Percentiles rank a stretch among this genome's conserved stretches.
These are phyloP conservation scores for Anoplolepis gracilipes DNA, from an alignment of 1,140 invertebrate species.

Conservation along the genomic window DNA sequence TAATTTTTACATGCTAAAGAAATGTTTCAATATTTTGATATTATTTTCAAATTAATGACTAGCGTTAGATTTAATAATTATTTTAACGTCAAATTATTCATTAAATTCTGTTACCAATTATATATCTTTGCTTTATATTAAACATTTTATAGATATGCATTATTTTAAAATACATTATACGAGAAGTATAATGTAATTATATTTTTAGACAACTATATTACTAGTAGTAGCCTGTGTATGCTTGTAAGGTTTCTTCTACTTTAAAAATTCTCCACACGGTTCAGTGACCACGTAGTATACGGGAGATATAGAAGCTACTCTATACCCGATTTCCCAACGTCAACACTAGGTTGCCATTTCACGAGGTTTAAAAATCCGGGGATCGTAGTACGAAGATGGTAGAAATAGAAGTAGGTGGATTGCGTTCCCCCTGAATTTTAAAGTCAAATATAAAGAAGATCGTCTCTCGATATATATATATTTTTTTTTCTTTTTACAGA, in stretches of 20 bases:
- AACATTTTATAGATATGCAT: slow-evolving; percentile 20
- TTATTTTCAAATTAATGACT: neutral
- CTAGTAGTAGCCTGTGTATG: neutral
- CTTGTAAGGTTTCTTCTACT: slow-evolving; percentile 52
- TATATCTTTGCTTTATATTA: neutral
- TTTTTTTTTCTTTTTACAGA: neutral
- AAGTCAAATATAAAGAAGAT: slow-evolving; percentile 1
- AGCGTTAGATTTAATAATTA: neutral
- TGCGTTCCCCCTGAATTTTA: slow-evolving; percentile 2
- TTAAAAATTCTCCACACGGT: slow-evolving; percentile 57
- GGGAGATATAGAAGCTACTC: slow-evolving; percentile 54
- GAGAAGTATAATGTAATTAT: slow-evolving; percentile 12
- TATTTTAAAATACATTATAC: neutral
- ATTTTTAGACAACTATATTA: neutral
- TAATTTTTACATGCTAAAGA: neutral
- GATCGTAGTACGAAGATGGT: slow-evolving; percentile 22
- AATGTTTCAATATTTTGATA: neutral
- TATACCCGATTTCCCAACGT: slow-evolving; percentile 52
- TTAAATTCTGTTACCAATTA: neutral
- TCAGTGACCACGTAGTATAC: slow-evolving; percentile 51
- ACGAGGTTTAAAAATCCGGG: slow-evolving; percentile 51
- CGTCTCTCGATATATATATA: neutral
- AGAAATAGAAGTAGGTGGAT: neutral
- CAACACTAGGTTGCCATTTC: slow-evolving; percentile 51
- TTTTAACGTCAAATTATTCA: neutral